Base-by-base conservation (phyloP, 2,888 invertebrate species). In the Andrena bucephala region DNA sequence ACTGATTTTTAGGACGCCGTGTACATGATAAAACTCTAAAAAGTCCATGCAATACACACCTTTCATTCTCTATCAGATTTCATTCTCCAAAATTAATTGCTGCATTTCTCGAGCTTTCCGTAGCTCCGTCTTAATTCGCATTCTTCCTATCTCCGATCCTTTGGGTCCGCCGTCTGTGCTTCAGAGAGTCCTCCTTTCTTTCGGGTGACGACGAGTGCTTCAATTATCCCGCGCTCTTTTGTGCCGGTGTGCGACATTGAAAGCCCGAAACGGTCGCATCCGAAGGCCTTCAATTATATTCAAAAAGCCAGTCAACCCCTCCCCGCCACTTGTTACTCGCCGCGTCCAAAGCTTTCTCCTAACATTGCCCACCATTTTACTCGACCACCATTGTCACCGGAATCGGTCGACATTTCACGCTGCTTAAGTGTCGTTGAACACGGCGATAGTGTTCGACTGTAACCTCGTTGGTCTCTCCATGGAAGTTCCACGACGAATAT, bases 211-310 rank as follows among this genome's bases (percentile, higher is more conserved):
- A 65, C 60, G 29, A 72, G 29, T 52, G 63, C 81, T 73, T 84
- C 84, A 84, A 84, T 84, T 84, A 84, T 84, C 66, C 75, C 7
- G 13, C 42, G 16, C 13, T 16, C 16, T 36, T 50, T 72, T 65
- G 65, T 69, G 59, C 50, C 24, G 52, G 63, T 24, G 78, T 36
- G 74, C 70, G 59, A 50, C 68, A 75, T 69, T 77, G 71, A 70
- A 66, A 71, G 72, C 31, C 8, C 42, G 60, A 72, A 62, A 68
- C 67, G 50, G 36, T 65, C 66, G 78, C 63, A 71, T 33, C 65
- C 60, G 59, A 20, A 42, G 60, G 36, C 57, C 54, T 72, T 83
- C 73, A 84, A 84, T 84, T 77, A 84, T 78, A 83, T 83, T 67
- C 63, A 74, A 57, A 72, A 69, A 71, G 68, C 54, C 66, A 42